These are phyloP conservation scores for Polypedilum vanderplanki DNA, from an alignment of 1,140 invertebrate species.

Conservation along the genomic window DNA sequence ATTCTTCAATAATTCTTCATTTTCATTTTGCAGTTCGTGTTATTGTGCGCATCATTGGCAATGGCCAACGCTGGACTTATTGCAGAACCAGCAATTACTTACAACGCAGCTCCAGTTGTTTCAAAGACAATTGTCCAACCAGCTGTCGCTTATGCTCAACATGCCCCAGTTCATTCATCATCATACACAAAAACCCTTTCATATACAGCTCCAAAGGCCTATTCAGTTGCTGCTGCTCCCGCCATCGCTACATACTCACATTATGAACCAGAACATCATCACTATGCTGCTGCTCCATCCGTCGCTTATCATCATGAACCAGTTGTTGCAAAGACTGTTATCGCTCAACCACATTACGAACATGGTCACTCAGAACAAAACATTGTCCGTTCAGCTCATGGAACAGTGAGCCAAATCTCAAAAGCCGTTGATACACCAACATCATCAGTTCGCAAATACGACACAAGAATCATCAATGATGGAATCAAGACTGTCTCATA, in stretches of 20 bases:
- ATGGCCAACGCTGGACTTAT: conserved; percentile 43
- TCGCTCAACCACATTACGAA: conserved; percentile 45
- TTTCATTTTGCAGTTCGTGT: conserved; percentile 36
- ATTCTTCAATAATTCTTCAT: background rate
- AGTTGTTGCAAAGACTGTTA: conserved; percentile 41
- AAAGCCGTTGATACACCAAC: conserved; percentile 57
- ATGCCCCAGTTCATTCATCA: conserved; percentile 2
- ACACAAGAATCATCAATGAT: conserved; percentile 54
- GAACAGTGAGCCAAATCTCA: conserved; percentile 52
- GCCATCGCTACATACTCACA: conserved; percentile 36
- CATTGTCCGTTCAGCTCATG: conserved; percentile 50
- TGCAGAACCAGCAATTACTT: conserved; percentile 35
- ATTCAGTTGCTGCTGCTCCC: conserved; percentile 33
- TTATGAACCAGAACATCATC: conserved; percentile 30
- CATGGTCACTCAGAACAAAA: conserved; percentile 51
- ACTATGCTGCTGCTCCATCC: conserved; percentile 34
- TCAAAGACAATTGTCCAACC: conserved; percentile 34
- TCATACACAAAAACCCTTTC: conserved; percentile 31
- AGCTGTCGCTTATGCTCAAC: conserved; percentile 32
- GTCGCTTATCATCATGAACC: conserved; percentile 36
- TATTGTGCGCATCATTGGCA: conserved; percentile 44
- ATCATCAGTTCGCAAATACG: conserved; percentile 55
- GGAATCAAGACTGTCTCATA: conserved; percentile 37
- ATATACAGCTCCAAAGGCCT: conserved; percentile 31
- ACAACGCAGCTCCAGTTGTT: conserved; percentile 30